A percentile compares a stretch with the other conserved stretches of the same genome.
phyloP scores from a whole-genome alignment of 2,113 vertebrate species.

The Gymnorhina tibicen region DNA sequence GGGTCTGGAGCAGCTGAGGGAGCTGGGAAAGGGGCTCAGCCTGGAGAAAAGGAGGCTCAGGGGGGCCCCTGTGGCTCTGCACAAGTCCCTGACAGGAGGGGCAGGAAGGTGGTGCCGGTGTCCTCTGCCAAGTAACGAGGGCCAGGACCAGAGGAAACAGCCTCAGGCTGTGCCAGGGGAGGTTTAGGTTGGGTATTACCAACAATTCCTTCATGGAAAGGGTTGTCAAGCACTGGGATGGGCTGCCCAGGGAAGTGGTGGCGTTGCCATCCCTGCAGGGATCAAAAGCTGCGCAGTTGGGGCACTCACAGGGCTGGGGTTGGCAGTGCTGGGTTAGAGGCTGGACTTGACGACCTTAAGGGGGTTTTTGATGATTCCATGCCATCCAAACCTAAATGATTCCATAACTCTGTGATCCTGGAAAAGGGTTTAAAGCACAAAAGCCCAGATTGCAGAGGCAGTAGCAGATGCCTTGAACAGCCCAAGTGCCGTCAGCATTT shows the following conservation, averaged over 20 bases:
- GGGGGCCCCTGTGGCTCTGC: neutral
- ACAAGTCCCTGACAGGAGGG: neutral
- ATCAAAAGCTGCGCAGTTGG: neutral
- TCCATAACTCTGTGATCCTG: neutral
- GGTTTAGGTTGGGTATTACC: neutral
- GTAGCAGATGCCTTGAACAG: neutral
- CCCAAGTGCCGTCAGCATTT: neutral
- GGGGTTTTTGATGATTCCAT: no score
- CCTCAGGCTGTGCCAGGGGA: neutral
- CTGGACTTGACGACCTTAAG: neutral
- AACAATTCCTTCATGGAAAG: neutral
- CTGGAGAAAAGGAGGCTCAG: neutral
- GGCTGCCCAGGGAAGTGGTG: neutral
- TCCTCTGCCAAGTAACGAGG: neutral
- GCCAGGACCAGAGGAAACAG: neutral
- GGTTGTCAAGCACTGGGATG: neutral
- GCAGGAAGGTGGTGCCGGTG: neutral
- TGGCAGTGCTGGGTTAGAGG: neutral
- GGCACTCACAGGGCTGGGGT: neutral
- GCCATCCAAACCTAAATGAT: neutral
- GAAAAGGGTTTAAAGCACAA: neutral
- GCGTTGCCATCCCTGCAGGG: neutral
- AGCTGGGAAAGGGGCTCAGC: neutral
- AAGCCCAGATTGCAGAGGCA: neutral
- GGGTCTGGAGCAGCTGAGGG: neutral